phyloP scores from a whole-genome alignment of 2,888 invertebrate species.

The Drosophila tripunctata region DNA sequence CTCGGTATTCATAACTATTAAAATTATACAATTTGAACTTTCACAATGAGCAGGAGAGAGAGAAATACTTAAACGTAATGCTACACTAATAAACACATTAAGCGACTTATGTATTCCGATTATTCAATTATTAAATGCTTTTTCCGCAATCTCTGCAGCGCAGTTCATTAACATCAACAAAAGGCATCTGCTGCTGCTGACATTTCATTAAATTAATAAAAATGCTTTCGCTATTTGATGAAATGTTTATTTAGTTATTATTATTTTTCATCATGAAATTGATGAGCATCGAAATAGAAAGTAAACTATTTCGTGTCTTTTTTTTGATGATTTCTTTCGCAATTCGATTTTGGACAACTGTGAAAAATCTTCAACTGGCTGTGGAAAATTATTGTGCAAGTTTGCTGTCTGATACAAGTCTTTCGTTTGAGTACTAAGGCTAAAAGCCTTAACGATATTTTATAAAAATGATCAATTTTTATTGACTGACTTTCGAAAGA shows the following conservation, averaged over 20 bases:
- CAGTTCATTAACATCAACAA: constrained; percentile 48
- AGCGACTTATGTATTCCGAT: constrained; percentile 1
- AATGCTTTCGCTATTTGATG: constrained; percentile 46
- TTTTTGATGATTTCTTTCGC: constrained; percentile 10
- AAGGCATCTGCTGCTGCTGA: constrained; percentile 32
- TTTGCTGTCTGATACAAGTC: constrained; percentile 27
- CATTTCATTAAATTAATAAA: constrained; percentile 20
- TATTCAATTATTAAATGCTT: constrained; percentile 39
- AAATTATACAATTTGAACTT: constrained; percentile 45
- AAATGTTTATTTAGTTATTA: not conserved
- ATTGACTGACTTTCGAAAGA: constrained; percentile 59
- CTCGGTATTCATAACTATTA: constrained; percentile 10
- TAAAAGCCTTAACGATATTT: too few species aligned
- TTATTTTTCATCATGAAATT: constrained; percentile 16
- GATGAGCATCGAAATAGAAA: constrained; percentile 57
- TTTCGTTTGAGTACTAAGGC: constrained; percentile 15
- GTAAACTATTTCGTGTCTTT: constrained; percentile 44
- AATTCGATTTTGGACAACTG: constrained; percentile 32
- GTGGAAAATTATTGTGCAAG: constrained; percentile 28
- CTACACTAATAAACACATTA: constrained; percentile 33
- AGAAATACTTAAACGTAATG: constrained; percentile 29
- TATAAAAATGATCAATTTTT: too few species aligned
- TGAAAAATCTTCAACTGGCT: constrained; percentile 36
- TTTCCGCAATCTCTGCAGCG: constrained; percentile 22
- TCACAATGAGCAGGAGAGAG: constrained; percentile 44